Conservation (phyloP, 2,888 invertebrate genomes). For the Syrphus vitripennis region DNA sequence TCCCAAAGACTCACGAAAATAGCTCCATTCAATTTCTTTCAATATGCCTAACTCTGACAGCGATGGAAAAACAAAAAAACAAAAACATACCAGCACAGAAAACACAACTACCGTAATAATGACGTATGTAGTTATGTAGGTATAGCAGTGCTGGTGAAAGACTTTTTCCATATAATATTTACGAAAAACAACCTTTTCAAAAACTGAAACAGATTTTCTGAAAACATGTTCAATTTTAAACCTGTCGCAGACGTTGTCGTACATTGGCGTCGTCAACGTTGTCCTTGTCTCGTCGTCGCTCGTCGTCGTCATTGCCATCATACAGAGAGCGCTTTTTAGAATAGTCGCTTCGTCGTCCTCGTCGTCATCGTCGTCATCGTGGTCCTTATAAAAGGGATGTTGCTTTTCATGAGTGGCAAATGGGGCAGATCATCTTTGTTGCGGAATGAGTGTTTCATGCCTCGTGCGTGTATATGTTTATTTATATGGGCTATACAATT, state of each 20-base stretch:
- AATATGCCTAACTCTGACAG: slow-evolving; percentile 34
- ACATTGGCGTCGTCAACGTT: background rate
- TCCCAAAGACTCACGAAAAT: slow-evolving; percentile 59
- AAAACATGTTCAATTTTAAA: slow-evolving; percentile 59
- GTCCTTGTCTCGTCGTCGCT: background rate
- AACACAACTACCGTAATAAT: background rate
- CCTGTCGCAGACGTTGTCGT: background rate
- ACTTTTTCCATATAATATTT: background rate
- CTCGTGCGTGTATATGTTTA: background rate
- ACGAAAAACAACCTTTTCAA: slow-evolving; percentile 34
- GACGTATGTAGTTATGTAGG: too few species aligned
- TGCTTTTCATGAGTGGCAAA: slow-evolving; percentile 53
- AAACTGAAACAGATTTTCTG: slow-evolving; percentile 54
- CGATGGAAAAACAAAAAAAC: background rate
- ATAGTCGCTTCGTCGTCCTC: background rate
- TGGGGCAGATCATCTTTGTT: slow-evolving; percentile 64
- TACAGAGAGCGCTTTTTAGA: too few species aligned
- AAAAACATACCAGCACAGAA: background rate
- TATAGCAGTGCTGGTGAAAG: background rate
- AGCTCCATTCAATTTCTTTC: slow-evolving; percentile 68
- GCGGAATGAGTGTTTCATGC: slow-evolving; percentile 37
- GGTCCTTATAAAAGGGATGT: background rate
- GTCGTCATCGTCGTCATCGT: background rate
- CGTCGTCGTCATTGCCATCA: background rate
- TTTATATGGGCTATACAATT: slow-evolving; percentile 43